Percentiles rank a stretch among this genome's conserved stretches.
These are phyloP conservation scores for Zophobas atratus DNA, from an alignment of 1,140 invertebrate genomes.

Conservation along the genomic window DNA sequence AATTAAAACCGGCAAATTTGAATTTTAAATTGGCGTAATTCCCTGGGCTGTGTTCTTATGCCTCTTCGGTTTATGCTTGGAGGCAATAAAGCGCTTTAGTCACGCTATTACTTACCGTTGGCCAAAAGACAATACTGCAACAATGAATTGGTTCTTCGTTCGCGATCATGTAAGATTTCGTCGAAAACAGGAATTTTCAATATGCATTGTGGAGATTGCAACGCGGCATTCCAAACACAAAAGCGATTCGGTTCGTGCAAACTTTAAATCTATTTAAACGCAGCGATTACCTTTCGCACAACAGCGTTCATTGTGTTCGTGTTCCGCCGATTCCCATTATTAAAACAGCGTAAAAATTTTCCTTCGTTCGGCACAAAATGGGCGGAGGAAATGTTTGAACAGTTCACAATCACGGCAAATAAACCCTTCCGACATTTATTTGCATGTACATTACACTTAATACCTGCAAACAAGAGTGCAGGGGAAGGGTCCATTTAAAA, in stretches of 20 bases:
- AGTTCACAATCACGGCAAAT: conserved; percentile 20
- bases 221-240: no score
- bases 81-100: no score
- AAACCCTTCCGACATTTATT: conserved; percentile 39
- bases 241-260: not conserved
- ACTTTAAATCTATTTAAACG: not conserved
- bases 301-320: not conserved
- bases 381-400: conserved; percentile 22
- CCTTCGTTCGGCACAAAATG: not conserved
- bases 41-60: no score
- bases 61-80: no score
- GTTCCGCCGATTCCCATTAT: not conserved
- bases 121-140: no score
- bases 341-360: conserved; percentile 3
- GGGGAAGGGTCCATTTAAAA: conserved; percentile 23
- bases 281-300: not conserved
- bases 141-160: no score
- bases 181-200: no score
- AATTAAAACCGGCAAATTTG: no score
- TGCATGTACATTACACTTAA: conserved; percentile 39
- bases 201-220: no score
- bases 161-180: no score
- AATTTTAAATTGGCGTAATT: no score
- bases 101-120: no score
- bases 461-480: conserved; percentile 36